Conservation (phyloP, 2,888 invertebrate genomes). For the Ophonus ardosiacus region DNA sequence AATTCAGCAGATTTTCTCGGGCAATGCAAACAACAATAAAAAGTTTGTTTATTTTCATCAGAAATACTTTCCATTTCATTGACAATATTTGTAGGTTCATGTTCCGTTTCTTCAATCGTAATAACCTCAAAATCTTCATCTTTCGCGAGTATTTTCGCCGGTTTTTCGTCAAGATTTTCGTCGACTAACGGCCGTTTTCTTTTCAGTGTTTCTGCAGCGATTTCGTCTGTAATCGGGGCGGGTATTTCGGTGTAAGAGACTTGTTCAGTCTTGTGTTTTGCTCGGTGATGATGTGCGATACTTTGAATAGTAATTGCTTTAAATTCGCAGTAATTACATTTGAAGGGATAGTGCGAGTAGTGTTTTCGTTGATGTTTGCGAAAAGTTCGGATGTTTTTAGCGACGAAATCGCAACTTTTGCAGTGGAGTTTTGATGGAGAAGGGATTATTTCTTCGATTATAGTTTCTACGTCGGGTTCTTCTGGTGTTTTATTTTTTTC, state of each 20-base stretch:
- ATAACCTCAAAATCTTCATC: conserved; percentile 39
- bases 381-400: conserved; percentile 66
- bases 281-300: conserved; percentile 70
- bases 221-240: neutral
- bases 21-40: conserved; percentile 68
- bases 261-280: conserved; percentile 68
- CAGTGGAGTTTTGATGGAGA: conserved; percentile 44
- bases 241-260: conserved; percentile 4
- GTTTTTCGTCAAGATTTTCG: conserved; percentile 54
- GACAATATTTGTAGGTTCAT: neutral
- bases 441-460: neutral
- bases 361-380: conserved; percentile 76
- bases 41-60: conserved; percentile 15
- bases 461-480: conserved; percentile 72
- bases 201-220: conserved; percentile 1
- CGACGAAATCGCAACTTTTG: conserved; percentile 59
- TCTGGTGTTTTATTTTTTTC: neutral
- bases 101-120: conserved; percentile 59
- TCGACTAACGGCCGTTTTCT: conserved; percentile 44
- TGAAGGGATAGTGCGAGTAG: conserved; percentile 75
- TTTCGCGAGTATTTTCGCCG: conserved; percentile 53
- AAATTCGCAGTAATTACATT: conserved; percentile 75
- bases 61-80: neutral
- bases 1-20: conserved; percentile 66
- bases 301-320: conserved; percentile 70